These are phyloP conservation scores for Parazoanthus darwini DNA, from an alignment of 92 coral and sea anemone genomes.

Conservation along the genomic window DNA sequence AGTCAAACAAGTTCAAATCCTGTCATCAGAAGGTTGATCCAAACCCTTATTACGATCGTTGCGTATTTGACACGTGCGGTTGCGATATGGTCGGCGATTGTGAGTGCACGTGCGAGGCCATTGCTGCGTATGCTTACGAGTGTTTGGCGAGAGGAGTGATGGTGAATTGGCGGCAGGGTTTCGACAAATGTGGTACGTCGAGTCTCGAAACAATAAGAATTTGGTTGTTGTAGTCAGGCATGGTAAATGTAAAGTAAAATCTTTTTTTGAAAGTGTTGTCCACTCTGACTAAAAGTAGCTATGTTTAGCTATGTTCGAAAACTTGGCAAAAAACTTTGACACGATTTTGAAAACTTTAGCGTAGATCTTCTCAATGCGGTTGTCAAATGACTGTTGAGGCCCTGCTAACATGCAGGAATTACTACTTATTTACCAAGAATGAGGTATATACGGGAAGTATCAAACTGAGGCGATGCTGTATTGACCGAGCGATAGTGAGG, in stretches of 20 bases:
- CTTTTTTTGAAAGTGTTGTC: too few species aligned
- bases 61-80: constrained; percentile 79
- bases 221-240: too few species aligned
- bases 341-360: background rate
- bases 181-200: constrained; percentile 62
- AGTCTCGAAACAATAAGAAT: background rate
- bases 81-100: constrained; percentile 87
- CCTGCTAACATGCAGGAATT: too few species aligned
- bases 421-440: too few species aligned
- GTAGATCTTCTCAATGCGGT: too few species aligned
- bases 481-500: too few species aligned
- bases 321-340: too few species aligned
- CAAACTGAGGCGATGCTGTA: too few species aligned
- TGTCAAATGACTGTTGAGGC: too few species aligned
- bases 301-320: background rate
- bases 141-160: constrained; percentile 64
- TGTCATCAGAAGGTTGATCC: constrained; percentile 74
- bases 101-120: constrained; percentile 82
- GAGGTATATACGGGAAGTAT: too few species aligned
- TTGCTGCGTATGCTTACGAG: constrained; percentile 83
- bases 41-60: constrained; percentile 65
- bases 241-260: too few species aligned
- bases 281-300: too few species aligned
- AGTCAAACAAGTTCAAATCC: constrained; percentile 58
- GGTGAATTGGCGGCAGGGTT: constrained; percentile 64